Conservation (phyloP, 1,140 invertebrate genomes). For the Ostrea denselamellosa region DNA sequence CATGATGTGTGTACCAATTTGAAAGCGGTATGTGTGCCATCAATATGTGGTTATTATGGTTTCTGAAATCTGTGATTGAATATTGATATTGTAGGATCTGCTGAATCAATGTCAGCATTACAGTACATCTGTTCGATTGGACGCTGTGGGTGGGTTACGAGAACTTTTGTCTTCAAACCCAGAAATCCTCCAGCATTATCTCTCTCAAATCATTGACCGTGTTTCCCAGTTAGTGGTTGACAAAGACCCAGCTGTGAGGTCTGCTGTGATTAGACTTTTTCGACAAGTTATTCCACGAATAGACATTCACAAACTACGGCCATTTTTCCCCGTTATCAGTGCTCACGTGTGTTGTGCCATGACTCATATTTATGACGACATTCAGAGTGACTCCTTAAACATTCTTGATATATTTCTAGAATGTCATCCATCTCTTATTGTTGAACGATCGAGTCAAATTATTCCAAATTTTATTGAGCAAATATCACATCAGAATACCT, state of each 20-base stretch:
- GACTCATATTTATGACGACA: constrained; percentile 89
- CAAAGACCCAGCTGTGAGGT: constrained; percentile 85
- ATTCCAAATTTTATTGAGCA: constrained; percentile 88
- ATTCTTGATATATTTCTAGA: constrained; percentile 85
- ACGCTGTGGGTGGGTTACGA: constrained; percentile 86
- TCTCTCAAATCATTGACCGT: constrained; percentile 85
- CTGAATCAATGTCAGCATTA: constrained; percentile 88
- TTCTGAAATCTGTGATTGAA: no score
- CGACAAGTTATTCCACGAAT: constrained; percentile 82
- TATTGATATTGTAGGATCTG: constrained; percentile 82
- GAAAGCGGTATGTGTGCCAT: no score
- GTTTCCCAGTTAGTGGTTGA: constrained; percentile 86
- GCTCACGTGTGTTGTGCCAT: constrained; percentile 91
- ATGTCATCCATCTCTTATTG: constrained; percentile 83
- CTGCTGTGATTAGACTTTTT: constrained; percentile 84
- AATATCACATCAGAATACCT: constrained; percentile 80
- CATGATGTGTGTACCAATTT: no score
- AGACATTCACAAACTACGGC: constrained; percentile 79
- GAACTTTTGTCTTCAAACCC: constrained; percentile 83
- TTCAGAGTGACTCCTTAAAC: constrained; percentile 89
- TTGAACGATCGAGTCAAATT: constrained; percentile 84
- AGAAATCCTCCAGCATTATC: constrained; percentile 81
- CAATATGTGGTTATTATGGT: no score
- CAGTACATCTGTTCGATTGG: constrained; percentile 85
- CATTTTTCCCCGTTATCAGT: constrained; percentile 87